A percentile compares a stretch with the other conserved stretches of the same genome.
These are phyloP conservation scores for Neomorphus geoffroyi DNA, from an alignment of 2,797 vertebrate genomes.

Conservation along the genomic window DNA sequence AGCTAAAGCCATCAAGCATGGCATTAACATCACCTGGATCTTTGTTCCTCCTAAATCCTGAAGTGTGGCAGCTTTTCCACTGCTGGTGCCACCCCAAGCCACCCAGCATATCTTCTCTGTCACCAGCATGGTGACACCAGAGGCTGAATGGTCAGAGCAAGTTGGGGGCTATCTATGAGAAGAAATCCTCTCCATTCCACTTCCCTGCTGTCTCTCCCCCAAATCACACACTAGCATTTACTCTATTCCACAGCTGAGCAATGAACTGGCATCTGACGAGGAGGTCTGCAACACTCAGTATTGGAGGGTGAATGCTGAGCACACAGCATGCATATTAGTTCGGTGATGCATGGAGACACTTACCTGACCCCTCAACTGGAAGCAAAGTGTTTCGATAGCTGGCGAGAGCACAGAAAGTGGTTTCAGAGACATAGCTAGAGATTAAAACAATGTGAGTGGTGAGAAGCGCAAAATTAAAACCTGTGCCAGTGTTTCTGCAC, in stretches of 20 bases:
- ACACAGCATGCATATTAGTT: rapidly evolving
- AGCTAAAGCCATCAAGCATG: not conserved
- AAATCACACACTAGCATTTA: not conserved
- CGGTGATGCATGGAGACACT: not conserved
- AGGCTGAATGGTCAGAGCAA: not conserved
- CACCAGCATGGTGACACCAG: not conserved
- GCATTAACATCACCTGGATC: not conserved
- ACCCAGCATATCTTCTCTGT: not conserved
- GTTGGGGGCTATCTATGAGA: not conserved
- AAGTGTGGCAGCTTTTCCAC: not conserved
- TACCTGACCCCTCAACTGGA: not conserved
- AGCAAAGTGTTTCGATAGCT: not conserved
- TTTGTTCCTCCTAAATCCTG: not conserved
- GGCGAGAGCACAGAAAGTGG: not conserved
- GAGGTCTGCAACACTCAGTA: rapidly evolving
- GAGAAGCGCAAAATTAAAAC: not conserved
- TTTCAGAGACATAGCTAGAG: not conserved
- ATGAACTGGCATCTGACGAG: not conserved
- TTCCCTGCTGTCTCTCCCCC: not conserved
- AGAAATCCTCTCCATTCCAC: not conserved
- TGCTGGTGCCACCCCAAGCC: not conserved
- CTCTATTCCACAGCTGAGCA: not conserved
- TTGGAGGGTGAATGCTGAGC: not conserved
- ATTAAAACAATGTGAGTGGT: not conserved
- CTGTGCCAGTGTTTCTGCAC: not conserved